These are phyloP conservation scores for Hippolais icterina DNA, from an alignment of 2,113 vertebrate species.

Conservation along the genomic window DNA sequence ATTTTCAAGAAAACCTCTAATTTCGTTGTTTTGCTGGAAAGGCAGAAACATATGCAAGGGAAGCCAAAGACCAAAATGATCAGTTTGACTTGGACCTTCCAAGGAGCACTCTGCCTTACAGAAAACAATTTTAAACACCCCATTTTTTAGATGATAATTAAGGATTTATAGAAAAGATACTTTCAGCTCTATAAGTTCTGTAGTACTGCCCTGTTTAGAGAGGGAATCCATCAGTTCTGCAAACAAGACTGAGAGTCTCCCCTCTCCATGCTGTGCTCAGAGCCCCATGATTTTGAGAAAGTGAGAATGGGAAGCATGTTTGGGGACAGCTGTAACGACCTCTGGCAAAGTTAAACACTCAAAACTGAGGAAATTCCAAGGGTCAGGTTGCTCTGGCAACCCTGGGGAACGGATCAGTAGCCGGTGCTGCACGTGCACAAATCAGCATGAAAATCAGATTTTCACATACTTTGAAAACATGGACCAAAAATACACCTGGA, in stretches of 20 bases:
- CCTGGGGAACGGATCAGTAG: neutral
- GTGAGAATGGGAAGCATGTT: neutral
- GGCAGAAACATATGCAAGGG: neutral
- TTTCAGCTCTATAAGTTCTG: neutral
- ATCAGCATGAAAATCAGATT: neutral
- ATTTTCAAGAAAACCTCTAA: neutral
- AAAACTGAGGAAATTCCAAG: constrained; percentile 28
- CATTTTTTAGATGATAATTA: neutral
- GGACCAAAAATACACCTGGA: neutral
- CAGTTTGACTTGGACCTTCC: neutral
- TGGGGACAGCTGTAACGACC: neutral
- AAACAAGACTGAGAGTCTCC: neutral
- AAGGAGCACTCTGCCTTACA: neutral
- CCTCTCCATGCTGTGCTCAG: neutral
- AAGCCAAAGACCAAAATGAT: neutral
- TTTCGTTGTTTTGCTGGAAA: neutral
- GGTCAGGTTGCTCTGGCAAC: constrained; percentile 25
- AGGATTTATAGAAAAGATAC: neutral
- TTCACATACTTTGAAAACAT: neutral
- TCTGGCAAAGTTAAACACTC: neutral
- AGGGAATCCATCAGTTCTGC: neutral
- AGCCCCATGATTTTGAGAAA: neutral
- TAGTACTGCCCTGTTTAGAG: neutral
- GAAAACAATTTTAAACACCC: neutral
- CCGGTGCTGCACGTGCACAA: neutral